Evolutionary conservation across 2,888 invertebrate species (phyloP).

Genomic region (Parthenolecanium corni): DNA sequence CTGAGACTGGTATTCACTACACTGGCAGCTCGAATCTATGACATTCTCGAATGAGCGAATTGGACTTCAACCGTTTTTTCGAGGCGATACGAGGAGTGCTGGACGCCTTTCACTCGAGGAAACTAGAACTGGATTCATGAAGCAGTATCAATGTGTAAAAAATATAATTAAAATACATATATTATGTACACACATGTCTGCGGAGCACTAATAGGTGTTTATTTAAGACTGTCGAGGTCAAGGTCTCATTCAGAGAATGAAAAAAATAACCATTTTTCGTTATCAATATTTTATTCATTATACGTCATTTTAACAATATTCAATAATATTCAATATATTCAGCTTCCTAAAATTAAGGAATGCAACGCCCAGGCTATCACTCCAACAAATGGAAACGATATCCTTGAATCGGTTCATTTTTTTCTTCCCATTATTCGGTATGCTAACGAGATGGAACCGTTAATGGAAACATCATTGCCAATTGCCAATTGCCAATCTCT

Average conservation of each 20-base stretch:
- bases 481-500: no score
- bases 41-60: constrained; percentile 11
- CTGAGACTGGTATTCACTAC: background rate
- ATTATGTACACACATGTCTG: background rate
- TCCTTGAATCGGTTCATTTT: no score
- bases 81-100: constrained; percentile 20
- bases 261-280: no score
- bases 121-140: constrained; percentile 24
- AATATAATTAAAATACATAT: background rate
- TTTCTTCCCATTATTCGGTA: no score
- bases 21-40: background rate
- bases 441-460: no score
- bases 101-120: constrained; percentile 26
- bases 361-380: no score
- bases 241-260: background rate
- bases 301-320: no score
- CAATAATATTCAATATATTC: no score
- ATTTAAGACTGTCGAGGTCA: constrained; percentile 15
- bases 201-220: background rate
- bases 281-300: no score
- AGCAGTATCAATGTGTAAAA: constrained; percentile 1
- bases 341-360: no score
- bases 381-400: no score
- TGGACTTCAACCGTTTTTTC: constrained; percentile 9
- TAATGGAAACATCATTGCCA: no score